Evolutionary conservation across 1,140 invertebrate genomes (phyloP).

Genomic region (Cotesia chilonis): DNA sequence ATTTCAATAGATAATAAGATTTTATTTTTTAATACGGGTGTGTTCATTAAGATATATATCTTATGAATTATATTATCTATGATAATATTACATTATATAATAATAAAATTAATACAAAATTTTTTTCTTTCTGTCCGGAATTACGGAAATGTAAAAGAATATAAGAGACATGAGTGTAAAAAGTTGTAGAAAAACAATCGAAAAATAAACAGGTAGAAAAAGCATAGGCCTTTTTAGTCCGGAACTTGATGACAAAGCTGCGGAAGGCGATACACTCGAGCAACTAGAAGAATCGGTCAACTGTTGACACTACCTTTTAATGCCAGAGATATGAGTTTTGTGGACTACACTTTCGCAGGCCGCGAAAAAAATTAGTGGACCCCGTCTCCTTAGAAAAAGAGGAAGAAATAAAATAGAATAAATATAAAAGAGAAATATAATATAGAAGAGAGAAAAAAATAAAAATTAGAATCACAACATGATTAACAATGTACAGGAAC

Average conservation of each 20-base stretch:
- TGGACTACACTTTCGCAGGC: conserved; percentile 55
- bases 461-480: not conserved
- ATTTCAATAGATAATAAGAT: not conserved
- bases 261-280: conserved; percentile 67
- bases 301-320: conserved; percentile 51
- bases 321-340: conserved; percentile 23
- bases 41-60: not conserved
- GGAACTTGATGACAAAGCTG: conserved; percentile 64
- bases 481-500: not conserved
- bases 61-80: too few relatives aligned
- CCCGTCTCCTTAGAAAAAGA: conserved; percentile 56
- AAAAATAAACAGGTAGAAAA: conserved; percentile 43
- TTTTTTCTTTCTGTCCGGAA: conserved; percentile 13
- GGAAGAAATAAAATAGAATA: conserved; percentile 16
- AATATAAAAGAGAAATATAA: conserved; percentile 6
- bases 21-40: not conserved
- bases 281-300: conserved; percentile 52
- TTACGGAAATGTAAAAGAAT: not conserved
- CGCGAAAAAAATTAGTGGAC: conserved; percentile 59
- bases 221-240: conserved; percentile 55
- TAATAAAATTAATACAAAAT: not conserved
- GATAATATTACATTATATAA: too few relatives aligned
- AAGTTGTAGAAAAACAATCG: conserved; percentile 37
- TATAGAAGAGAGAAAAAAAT: conserved; percentile 11
- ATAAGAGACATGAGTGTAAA: conserved; percentile 19